Conservation (phyloP, 2,113 vertebrate genomes). For the Ranitomeya variabilis region DNA sequence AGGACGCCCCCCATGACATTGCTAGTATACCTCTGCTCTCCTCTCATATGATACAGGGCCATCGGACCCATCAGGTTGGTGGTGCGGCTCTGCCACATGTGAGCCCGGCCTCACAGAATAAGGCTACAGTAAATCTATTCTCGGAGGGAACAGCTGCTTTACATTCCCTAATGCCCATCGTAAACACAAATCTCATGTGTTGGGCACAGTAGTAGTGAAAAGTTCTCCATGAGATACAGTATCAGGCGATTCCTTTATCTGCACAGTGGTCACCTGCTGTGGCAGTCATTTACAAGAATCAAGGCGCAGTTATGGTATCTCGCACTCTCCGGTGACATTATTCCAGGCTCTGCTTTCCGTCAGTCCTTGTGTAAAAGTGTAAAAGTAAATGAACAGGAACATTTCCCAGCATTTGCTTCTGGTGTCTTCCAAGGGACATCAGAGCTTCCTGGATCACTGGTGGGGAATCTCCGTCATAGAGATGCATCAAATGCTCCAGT, state of each 20-base stretch:
- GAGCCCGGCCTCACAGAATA: neutral
- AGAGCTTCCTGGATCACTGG: neutral
- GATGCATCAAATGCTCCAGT: neutral
- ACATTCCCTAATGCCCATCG: slow-evolving; percentile 4
- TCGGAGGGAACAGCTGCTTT: slow-evolving; percentile 4
- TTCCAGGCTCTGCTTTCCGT: slow-evolving; percentile 9
- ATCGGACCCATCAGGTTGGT: too few relatives aligned
- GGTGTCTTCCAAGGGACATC: neutral
- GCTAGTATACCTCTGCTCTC: too few relatives aligned
- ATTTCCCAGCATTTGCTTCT: neutral
- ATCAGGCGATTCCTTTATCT: slow-evolving; percentile 22
- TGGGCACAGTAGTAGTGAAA: slow-evolving; percentile 21
- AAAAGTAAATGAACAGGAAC: neutral
- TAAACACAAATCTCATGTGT: slow-evolving; percentile 34
- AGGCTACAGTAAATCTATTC: slow-evolving; percentile 24
- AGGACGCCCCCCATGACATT: neutral
- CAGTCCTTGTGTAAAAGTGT: neutral
- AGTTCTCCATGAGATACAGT: slow-evolving; percentile 11
- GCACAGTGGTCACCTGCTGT: neutral
- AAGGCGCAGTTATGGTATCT: slow-evolving; percentile 32
- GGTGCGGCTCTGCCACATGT: neutral
- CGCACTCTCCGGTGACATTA: neutral
- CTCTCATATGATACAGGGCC: too few relatives aligned
- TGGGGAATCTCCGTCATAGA: neutral
- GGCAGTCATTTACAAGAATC: slow-evolving; percentile 34